phyloP scores from a whole-genome alignment of 2,797 vertebrate genomes.

The Macropodus opercularis region DNA sequence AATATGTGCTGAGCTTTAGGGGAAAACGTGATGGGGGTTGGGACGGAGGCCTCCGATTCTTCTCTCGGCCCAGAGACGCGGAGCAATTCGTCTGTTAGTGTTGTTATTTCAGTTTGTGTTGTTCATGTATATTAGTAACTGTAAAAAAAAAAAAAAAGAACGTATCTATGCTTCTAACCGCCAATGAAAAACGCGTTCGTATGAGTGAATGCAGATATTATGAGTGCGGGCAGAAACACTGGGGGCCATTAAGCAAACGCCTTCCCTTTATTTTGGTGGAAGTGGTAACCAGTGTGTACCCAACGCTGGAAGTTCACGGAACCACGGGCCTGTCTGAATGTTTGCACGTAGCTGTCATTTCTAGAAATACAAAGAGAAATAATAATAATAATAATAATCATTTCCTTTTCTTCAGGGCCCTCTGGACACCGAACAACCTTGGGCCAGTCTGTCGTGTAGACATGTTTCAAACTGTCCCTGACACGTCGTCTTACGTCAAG shows the following conservation, averaged over 20 bases:
- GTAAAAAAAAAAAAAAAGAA: constrained; percentile 31
- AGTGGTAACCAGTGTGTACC: constrained; percentile 47
- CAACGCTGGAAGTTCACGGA: constrained; percentile 15
- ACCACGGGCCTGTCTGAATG: neutral
- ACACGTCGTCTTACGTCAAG: constrained; percentile 98
- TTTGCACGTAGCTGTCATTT: constrained; percentile 15
- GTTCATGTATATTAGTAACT: constrained; percentile 29
- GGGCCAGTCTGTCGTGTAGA: constrained; percentile 77
- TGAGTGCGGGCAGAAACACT: constrained; percentile 23
- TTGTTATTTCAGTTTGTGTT: constrained; percentile 48
- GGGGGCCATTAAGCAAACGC: constrained; percentile 39
- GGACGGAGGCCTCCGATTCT: constrained; percentile 65
- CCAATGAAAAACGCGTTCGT: neutral
- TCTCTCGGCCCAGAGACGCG: constrained; percentile 42
- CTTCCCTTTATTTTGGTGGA: constrained; percentile 62
- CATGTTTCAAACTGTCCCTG: constrained; percentile 98
- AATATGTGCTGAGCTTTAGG: constrained; percentile 90
- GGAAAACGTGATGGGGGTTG: constrained; percentile 76
- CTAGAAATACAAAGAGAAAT: neutral
- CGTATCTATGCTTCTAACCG: constrained; percentile 34
- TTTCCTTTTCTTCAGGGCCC: constrained; percentile 44
- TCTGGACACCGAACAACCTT: constrained; percentile 61
- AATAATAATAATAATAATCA: neutral
- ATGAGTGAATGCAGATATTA: constrained; percentile 52
- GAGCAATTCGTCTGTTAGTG: constrained; percentile 56